These are phyloP conservation scores for Leucophenga montana DNA, from an alignment of 2,888 invertebrate genomes.

Conservation along the genomic window DNA sequence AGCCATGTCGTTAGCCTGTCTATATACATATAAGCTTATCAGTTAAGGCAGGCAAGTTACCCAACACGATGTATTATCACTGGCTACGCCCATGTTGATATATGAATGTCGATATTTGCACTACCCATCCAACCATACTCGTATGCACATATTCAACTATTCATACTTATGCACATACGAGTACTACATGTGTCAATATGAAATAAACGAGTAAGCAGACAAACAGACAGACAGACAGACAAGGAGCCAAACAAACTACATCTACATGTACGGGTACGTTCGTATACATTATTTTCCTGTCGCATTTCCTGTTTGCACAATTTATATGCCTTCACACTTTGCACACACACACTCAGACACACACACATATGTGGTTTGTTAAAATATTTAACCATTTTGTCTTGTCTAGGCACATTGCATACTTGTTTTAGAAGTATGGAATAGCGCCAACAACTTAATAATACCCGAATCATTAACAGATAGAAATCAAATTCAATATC, in stretches of 20 bases:
- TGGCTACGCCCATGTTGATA: not conserved
- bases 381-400: too few relatives aligned
- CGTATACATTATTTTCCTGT: constrained; percentile 27
- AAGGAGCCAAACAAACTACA: constrained; percentile 20
- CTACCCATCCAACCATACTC: too few relatives aligned
- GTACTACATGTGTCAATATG: not conserved
- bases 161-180: not conserved
- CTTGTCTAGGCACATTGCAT: too few relatives aligned
- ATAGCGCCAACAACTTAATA: too few relatives aligned
- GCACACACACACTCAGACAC: not conserved
- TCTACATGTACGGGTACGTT: constrained; percentile 22
- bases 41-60: too few relatives aligned
- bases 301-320: constrained; percentile 20
- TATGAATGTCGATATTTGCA: too few relatives aligned
- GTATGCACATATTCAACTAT: too few relatives aligned
- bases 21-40: too few relatives aligned
- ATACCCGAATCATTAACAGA: too few relatives aligned
- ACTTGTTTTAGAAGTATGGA: too few relatives aligned
- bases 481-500: too few relatives aligned
- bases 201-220: not conserved
- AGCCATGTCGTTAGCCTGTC: too few relatives aligned
- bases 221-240: not conserved
- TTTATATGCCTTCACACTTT: constrained; percentile 9
- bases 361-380: not conserved
- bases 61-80: not conserved